These are phyloP conservation scores for Pristionchus arcanus DNA, from an alignment of 2,888 invertebrate genomes.

Conservation along the genomic window DNA sequence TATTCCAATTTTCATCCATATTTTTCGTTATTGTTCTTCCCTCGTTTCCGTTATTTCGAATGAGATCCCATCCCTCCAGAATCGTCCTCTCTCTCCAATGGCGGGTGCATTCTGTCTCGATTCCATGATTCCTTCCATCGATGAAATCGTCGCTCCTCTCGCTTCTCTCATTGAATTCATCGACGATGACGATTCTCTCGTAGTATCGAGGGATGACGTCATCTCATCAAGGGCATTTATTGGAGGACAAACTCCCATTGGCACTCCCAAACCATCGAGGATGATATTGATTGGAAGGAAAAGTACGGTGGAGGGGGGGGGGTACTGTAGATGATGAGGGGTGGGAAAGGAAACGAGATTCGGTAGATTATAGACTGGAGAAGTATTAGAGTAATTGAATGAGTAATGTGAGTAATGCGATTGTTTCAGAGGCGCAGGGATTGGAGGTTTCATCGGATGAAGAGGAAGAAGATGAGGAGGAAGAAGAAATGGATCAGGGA, in stretches of 20 bases:
- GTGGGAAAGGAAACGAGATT: background rate
- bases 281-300: constrained; percentile 37
- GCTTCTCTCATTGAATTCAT: constrained; percentile 51
- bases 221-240: background rate
- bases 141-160: constrained; percentile 32
- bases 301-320: background rate
- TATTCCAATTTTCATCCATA: background rate
- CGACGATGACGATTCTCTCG: constrained; percentile 46
- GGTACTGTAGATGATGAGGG: background rate
- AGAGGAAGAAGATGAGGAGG: constrained; percentile 42
- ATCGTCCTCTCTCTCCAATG: background rate
- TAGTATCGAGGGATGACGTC: background rate
- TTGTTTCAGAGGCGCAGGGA: constrained; percentile 47
- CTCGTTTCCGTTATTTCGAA: background rate
- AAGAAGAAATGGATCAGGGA: background rate
- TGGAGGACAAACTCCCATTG: constrained; percentile 37
- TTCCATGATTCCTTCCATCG: constrained; percentile 39
- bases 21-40: background rate
- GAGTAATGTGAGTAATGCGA: background rate
- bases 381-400: background rate
- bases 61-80: background rate
- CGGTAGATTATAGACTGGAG: background rate
- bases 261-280: constrained; percentile 47
- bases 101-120: constrained; percentile 51
- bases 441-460: constrained; percentile 50